Evolutionary conservation across 2,888 invertebrate species (phyloP).

Genomic region (Philereme transversata): DNA sequence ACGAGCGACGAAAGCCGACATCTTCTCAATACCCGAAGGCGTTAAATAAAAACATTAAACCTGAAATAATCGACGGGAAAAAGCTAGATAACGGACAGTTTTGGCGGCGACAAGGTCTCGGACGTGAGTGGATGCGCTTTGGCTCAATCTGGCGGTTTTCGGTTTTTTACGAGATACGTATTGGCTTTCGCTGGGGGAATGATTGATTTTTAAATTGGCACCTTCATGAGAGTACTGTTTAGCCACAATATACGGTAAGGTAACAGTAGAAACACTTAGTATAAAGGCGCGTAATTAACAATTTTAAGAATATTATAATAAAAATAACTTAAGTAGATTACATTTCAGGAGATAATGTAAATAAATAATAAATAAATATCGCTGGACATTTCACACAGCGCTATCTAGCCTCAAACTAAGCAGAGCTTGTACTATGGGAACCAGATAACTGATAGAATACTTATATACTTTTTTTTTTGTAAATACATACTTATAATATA

Average conservation of each 20-base stretch:
- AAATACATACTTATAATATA: too few species aligned
- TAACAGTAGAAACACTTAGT: not conserved
- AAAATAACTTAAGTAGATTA: too few species aligned
- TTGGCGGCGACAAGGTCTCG: conserved; percentile 66
- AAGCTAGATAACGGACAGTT: conserved; percentile 73
- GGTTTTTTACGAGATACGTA: conserved; percentile 44
- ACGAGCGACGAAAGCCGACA: conserved; percentile 76
- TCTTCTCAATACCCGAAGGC: conserved; percentile 73
- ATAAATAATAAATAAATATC: too few species aligned
- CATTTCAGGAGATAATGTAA: too few species aligned
- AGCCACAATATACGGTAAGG: too few species aligned
- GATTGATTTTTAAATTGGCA: conserved; percentile 42
- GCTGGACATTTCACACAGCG: too few species aligned
- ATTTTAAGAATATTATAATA: too few species aligned
- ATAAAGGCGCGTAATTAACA: not conserved
- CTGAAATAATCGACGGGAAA: conserved; percentile 78
- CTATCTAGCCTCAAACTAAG: too few species aligned
- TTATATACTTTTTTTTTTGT: too few species aligned
- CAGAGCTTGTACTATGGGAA: too few species aligned
- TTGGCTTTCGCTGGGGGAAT: not conserved
- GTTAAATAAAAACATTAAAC: conserved; percentile 83
- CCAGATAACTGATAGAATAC: too few species aligned
- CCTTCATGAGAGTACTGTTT: not conserved
- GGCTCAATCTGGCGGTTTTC: conserved; percentile 47
- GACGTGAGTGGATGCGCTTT: conserved; percentile 56